Conservation (phyloP, 53 echinoderm and acorn worm genomes). For the Paelopatides confundens region DNA sequence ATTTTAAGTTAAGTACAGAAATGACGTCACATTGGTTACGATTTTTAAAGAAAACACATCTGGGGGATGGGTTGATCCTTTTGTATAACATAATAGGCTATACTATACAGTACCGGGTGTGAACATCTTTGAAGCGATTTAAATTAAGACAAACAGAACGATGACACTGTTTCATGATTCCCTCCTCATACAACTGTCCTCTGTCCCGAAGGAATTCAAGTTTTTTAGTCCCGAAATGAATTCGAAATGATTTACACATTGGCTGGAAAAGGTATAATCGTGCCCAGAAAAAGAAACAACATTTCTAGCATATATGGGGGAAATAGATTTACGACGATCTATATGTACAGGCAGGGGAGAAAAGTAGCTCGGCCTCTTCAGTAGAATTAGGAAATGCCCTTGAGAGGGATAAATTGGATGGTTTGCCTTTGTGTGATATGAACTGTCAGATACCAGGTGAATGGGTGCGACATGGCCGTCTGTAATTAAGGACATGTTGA, state of each 20-base stretch:
- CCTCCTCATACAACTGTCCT: not conserved
- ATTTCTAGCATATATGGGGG: conserved; percentile 34
- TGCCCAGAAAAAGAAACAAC: not conserved
- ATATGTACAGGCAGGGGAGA: not conserved
- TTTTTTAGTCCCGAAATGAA: not conserved
- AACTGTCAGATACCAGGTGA: conserved; percentile 8
- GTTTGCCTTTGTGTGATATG: conserved; percentile 2
- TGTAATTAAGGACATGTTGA: conserved; percentile 8
- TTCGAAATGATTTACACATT: conserved; percentile 31
- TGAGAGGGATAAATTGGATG: not conserved
- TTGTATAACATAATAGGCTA: no score
- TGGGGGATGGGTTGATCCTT: no score
- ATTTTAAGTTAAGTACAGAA: no score
- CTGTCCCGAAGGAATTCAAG: not conserved
- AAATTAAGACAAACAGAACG: conserved; percentile 14
- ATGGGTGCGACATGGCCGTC: conserved; percentile 13
- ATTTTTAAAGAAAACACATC: not conserved
- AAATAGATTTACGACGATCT: conserved; percentile 38
- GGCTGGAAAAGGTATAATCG: not conserved
- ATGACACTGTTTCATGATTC: not conserved
- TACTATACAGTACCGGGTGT: no score
- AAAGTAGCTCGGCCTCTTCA: not conserved
- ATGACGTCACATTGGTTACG: no score
- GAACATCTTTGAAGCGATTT: not conserved
- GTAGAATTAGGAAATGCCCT: conserved; percentile 6